Evolutionary conservation across 2,888 invertebrate species (phyloP), one percentile per base, ranked within the genome.

Genomic region (Holacanthella duospinosa): DNA sequence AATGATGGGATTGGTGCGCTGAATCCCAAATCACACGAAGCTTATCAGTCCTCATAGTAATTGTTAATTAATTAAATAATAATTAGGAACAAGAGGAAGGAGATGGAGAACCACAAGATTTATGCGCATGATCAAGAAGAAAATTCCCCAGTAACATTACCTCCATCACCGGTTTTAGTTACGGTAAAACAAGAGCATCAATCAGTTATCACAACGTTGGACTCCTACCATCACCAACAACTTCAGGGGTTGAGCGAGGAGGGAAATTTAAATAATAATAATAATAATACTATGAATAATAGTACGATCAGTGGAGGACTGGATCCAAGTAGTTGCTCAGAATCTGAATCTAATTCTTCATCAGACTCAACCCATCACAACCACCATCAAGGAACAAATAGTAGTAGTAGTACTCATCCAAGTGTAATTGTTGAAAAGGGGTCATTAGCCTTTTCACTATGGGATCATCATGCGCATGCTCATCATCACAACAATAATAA

Each of bases 361-460:
- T 21, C 27, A 27, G 55, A 21, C 27, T 55, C 55, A 12, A 12
- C 12, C 25, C 25, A 55, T 4, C 55, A 55, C 6, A 55, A 25
- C 26, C 26, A 9, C n/a, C 21, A 55, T 27, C 55, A 55, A 4
- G 9, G 16, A 4, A 25, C 27, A 12, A 26, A 3, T 27, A 55
- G 36, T 36, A 16, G 36, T 16, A 55, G 21, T 27, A 12, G 24
- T 4, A 9, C 4, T 48, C 68, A 68, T 61, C 65, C 66, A 26
- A 68, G 68, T 62, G 68, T 68, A 29, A 68, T 68, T 60, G 68
- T 68, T 1, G 68, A 68, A 59, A 58, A 59, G 36, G 44, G 66
- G 16, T 61, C 61, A 53, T 63, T 61, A 55, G 63, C 36, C 36
- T 36, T 36, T 36, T 9, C 9, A 36, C 36, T 36, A 16, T 6